Evolutionary conservation across 2,888 invertebrate species (phyloP).

Genomic region (Orchestes rusci): DNA sequence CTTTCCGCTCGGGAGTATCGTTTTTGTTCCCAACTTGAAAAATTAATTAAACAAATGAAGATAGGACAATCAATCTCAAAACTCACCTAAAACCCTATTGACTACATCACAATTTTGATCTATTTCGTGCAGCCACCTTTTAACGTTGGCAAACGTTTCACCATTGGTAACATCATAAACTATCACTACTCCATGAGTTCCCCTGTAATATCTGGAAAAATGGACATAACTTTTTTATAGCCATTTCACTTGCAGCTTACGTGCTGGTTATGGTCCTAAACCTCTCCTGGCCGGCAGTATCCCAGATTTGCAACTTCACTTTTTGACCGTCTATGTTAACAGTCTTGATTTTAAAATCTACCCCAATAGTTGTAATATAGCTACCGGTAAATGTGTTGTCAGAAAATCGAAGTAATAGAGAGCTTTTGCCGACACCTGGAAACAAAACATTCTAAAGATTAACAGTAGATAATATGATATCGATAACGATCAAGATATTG

Average conservation of each 20-base stretch:
- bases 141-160: constrained; percentile 98
- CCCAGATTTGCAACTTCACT: constrained; percentile 96
- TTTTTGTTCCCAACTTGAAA: constrained; percentile 90
- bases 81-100: constrained; percentile 89
- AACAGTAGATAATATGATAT: too few relatives aligned
- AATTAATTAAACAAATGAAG: not conserved
- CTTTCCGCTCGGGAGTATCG: constrained; percentile 90
- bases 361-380: constrained; percentile 98
- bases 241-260: constrained; percentile 41
- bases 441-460: too few relatives aligned
- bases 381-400: constrained; percentile 98
- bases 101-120: constrained; percentile 99
- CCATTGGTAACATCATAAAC: constrained; percentile 99
- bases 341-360: constrained; percentile 99
- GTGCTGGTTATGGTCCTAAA: constrained; percentile 99
- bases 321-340: constrained; percentile 84
- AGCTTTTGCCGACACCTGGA: constrained; percentile 96
- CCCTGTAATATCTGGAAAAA: constrained; percentile 76
- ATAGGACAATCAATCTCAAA: not conserved
- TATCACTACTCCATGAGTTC: constrained; percentile 98
- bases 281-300: constrained; percentile 94
- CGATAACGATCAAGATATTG: not conserved
- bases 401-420: constrained; percentile 89
- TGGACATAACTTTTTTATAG: not conserved
- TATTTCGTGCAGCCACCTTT: constrained; percentile 98